These are phyloP conservation scores for Zele albiditarsus DNA, from an alignment of 2,888 invertebrate genomes.

Conservation along the genomic window DNA sequence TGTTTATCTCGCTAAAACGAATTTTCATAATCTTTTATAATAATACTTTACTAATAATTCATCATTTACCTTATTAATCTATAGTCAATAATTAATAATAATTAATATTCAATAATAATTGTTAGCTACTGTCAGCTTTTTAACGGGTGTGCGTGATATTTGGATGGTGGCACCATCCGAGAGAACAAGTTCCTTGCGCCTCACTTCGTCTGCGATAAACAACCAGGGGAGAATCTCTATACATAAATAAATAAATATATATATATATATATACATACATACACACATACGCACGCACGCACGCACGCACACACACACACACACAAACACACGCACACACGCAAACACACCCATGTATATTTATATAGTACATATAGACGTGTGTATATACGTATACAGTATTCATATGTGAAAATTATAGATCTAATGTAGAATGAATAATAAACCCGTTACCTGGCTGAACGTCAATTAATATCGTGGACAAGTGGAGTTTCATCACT, in stretches of 20 bases:
- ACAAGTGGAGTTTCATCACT: slow-evolving; percentile 23
- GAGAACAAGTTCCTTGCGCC: slow-evolving; percentile 66
- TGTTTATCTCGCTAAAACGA: slow-evolving; percentile 65
- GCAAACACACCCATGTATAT: too few relatives aligned
- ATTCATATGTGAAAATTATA: not conserved
- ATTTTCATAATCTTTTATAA: slow-evolving; percentile 72
- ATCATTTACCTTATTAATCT: slow-evolving; percentile 52
- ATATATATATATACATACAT: not conserved
- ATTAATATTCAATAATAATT: slow-evolving; percentile 53
- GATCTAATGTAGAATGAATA: not conserved
- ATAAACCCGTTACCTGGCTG: slow-evolving; percentile 33
- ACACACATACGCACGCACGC: not conserved
- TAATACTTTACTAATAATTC: slow-evolving; percentile 67
- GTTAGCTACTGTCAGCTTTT: slow-evolving; percentile 53
- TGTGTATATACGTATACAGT: not conserved
- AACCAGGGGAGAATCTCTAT: slow-evolving; percentile 23
- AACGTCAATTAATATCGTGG: slow-evolving; percentile 22
- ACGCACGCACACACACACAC: not conserved
- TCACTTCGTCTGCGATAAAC: slow-evolving; percentile 49
- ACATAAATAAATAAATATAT: slow-evolving; percentile 6
- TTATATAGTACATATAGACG: too few relatives aligned
- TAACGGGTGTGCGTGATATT: slow-evolving; percentile 64
- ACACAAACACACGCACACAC: too few relatives aligned
- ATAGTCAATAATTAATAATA: slow-evolving; percentile 52
- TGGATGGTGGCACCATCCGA: slow-evolving; percentile 64